phyloP scores from a whole-genome alignment of 2,113 vertebrate genomes.

The Bos indicus region DNA sequence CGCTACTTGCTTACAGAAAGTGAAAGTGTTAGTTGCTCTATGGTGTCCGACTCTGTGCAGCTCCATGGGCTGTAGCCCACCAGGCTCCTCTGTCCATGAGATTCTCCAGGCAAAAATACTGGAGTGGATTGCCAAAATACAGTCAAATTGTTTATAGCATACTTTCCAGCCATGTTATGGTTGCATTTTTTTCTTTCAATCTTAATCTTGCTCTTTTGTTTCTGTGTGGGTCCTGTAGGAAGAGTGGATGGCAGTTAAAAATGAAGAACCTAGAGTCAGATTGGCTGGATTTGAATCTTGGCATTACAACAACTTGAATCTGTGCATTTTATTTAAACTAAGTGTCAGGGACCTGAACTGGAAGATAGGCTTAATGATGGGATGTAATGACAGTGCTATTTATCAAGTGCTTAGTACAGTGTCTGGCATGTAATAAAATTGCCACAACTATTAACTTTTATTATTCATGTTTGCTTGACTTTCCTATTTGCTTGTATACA shows the following conservation, averaged over 20 bases:
- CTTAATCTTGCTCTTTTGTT: background rate
- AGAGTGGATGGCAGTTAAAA: background rate
- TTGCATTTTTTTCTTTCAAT: background rate
- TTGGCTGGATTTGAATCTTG: background rate
- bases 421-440: background rate
- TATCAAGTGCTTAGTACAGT: background rate
- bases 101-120: background rate
- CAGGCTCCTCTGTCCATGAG: background rate
- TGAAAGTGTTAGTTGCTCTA: background rate
- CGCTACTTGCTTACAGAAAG: background rate
- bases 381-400: background rate
- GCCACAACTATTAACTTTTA: background rate
- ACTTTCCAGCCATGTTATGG: background rate
- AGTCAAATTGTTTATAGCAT: background rate
- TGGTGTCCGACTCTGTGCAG: background rate
- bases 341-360: background rate
- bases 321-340: slow-evolving; percentile 17
- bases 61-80: background rate
- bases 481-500: background rate
- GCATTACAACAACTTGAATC: background rate
- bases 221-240: background rate
- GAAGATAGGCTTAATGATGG: background rate
- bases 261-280: background rate
- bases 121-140: background rate
- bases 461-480: background rate